phyloP scores from a whole-genome alignment of 2,888 invertebrate genomes.

The Acanthacorydalis orientalis region DNA sequence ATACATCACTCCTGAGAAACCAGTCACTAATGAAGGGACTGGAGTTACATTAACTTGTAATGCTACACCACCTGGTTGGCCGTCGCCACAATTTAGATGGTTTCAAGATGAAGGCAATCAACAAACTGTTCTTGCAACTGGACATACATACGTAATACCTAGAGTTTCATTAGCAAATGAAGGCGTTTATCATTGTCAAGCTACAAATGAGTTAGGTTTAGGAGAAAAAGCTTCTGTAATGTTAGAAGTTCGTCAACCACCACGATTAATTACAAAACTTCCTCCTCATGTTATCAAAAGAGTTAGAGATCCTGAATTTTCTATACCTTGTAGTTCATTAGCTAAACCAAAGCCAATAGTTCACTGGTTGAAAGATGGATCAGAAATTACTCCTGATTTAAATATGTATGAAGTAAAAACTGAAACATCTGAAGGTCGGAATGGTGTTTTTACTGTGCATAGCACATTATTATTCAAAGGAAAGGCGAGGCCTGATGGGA shows the following conservation, averaged over 20 bases:
- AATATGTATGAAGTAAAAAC: conserved; percentile 70
- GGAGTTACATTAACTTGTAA: conserved; percentile 71
- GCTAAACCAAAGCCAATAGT: conserved; percentile 77
- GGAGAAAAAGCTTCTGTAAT: conserved; percentile 72
- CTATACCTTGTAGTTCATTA: conserved; percentile 68
- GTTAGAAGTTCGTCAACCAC: conserved; percentile 77
- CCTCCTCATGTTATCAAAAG: conserved; percentile 67
- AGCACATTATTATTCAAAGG: conserved; percentile 69
- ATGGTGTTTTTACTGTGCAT: conserved; percentile 66
- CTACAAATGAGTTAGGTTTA: conserved; percentile 74
- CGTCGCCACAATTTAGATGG: conserved; percentile 79
- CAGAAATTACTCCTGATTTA: conserved; percentile 58
- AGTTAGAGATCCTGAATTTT: conserved; percentile 62
- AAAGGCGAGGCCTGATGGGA: conserved; percentile 55
- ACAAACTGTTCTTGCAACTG: conserved; percentile 55
- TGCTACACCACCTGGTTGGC: conserved; percentile 85
- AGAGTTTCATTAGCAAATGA: conserved; percentile 73
- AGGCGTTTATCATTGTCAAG: conserved; percentile 80
- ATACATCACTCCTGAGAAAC: conserved; percentile 64
- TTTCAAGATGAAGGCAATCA: conserved; percentile 58
- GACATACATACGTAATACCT: conserved; percentile 69
- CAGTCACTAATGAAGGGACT: conserved; percentile 69
- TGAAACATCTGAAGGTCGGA: conserved; percentile 57
- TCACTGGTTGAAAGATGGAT: conserved; percentile 73
- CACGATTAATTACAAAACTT: conserved; percentile 65